Conservation (phyloP, 1,140 invertebrate species). For the Caenorhabditis brenneri region DNA sequence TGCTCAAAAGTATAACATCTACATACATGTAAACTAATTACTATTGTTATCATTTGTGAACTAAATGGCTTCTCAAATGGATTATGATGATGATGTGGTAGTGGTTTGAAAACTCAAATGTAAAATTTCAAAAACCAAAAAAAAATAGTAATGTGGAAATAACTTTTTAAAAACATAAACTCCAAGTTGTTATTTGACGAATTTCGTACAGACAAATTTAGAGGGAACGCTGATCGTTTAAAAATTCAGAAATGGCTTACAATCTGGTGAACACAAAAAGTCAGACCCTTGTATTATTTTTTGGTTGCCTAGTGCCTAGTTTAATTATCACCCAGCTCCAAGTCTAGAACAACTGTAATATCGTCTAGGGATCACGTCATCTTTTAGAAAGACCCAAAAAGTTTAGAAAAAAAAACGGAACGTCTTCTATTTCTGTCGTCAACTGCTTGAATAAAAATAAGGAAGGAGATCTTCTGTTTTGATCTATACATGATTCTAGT, state of each 20-base stretch:
- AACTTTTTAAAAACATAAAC: too few relatives aligned
- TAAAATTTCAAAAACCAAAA: neutral
- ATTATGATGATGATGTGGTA: conserved; percentile 18
- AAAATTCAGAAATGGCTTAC: too few relatives aligned
- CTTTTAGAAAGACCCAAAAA: neutral
- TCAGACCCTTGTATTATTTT: too few relatives aligned
- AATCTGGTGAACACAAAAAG: too few relatives aligned
- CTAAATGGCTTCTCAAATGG: neutral
- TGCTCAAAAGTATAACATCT: neutral
- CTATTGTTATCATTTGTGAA: neutral
- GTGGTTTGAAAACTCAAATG: neutral
- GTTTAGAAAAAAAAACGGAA: neutral
- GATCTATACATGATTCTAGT: conserved; percentile 13
- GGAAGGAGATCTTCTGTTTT: conserved; percentile 12
- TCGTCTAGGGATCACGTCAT: too few relatives aligned
- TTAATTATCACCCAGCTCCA: too few relatives aligned
- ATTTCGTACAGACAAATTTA: too few relatives aligned
- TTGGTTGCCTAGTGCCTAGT: too few relatives aligned
- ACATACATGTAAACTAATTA: neutral
- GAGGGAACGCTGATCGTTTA: too few relatives aligned
- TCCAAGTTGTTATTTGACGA: too few relatives aligned
- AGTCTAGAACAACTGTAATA: too few relatives aligned
- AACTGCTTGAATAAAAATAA: neutral
- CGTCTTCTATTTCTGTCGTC: neutral
- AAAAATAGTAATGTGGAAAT: too few relatives aligned